These are phyloP conservation scores for Henricia sp. DNA, from an alignment of 53 echinoderm and acorn worm genomes.

Conservation along the genomic window DNA sequence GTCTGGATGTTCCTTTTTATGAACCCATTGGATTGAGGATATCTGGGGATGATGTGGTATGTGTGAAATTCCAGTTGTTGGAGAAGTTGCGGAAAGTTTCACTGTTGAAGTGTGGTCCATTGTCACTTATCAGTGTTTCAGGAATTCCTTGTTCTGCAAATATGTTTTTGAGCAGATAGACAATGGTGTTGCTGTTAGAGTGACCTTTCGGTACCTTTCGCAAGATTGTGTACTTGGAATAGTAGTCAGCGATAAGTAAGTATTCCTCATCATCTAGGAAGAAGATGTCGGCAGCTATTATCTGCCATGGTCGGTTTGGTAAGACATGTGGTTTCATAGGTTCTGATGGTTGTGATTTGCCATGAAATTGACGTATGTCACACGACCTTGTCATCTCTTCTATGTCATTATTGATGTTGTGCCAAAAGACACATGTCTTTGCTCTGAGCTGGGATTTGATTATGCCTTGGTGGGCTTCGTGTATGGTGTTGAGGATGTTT, in stretches of 20 bases:
- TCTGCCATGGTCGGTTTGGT: slow-evolving; percentile 68
- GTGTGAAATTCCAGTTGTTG: slow-evolving; percentile 24
- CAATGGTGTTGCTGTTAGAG: slow-evolving; percentile 43
- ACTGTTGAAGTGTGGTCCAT: slow-evolving; percentile 35
- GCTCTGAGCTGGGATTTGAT: slow-evolving; percentile 67
- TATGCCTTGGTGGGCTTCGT: slow-evolving; percentile 69
- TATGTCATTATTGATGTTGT: slow-evolving; percentile 68
- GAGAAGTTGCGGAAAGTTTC: slow-evolving; percentile 15
- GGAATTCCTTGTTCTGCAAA: slow-evolving; percentile 59
- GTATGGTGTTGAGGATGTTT: slow-evolving; percentile 47
- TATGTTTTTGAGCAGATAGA: slow-evolving; percentile 35
- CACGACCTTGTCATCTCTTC: slow-evolving; percentile 44
- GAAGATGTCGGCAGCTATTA: slow-evolving; percentile 58
- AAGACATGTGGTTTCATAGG: slow-evolving; percentile 57
- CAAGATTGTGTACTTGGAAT: slow-evolving; percentile 56
- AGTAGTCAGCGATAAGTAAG: slow-evolving; percentile 57
- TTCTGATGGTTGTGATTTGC: slow-evolving; percentile 45
- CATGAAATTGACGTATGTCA: slow-evolving; percentile 48
- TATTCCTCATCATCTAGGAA: slow-evolving; percentile 48
- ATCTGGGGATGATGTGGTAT: slow-evolving; percentile 35
- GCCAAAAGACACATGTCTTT: slow-evolving; percentile 64
- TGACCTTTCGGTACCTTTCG: slow-evolving; percentile 35
- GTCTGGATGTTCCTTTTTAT: slow-evolving; percentile 64
- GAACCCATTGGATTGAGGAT: slow-evolving; percentile 77
- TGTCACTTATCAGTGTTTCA: slow-evolving; percentile 58